Percentiles rank a stretch among this genome's conserved stretches.
phyloP scores from a whole-genome alignment of 2,888 invertebrate genomes.

The Agrenia bidenticulata region DNA sequence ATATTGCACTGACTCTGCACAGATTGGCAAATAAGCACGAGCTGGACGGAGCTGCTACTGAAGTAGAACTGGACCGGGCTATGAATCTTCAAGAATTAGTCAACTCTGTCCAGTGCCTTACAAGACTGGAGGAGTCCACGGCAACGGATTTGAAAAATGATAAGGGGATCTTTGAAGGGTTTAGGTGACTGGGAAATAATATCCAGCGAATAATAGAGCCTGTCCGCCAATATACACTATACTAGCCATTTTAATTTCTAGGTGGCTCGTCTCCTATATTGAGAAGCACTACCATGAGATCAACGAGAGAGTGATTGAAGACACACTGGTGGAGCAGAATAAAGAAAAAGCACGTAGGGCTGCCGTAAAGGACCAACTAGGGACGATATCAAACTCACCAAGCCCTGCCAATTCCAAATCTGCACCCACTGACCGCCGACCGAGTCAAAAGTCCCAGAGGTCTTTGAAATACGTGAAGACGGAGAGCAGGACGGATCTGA shows the following conservation, averaged over 20 bases:
- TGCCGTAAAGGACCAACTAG: conserved; percentile 19
- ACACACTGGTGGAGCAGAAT: conserved; percentile 62
- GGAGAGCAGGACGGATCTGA: neutral
- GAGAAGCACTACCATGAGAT: conserved; percentile 66
- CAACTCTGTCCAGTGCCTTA: conserved; percentile 75
- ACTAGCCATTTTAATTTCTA: no score
- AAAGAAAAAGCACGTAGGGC: conserved; percentile 57
- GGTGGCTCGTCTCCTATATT: conserved; percentile 72
- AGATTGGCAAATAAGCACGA: conserved; percentile 86
- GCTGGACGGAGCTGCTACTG: conserved; percentile 73
- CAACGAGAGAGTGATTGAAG: conserved; percentile 65
- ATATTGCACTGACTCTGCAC: neutral
- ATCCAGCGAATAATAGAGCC: no score
- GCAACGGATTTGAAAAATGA: conserved; percentile 62
- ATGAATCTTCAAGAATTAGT: conserved; percentile 74
- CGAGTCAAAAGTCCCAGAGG: neutral
- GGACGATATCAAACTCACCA: neutral
- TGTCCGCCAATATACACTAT: no score
- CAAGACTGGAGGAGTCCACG: conserved; percentile 67
- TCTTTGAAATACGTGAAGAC: neutral
- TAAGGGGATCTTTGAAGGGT: conserved; percentile 67
- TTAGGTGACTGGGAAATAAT: no score
- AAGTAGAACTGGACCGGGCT: conserved; percentile 76
- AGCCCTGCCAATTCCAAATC: neutral
- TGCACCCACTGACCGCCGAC: neutral